Percentiles rank a stretch among this genome's conserved stretches.
phyloP scores from a whole-genome alignment of 2,888 invertebrate genomes.

The Phortica okadai region DNA sequence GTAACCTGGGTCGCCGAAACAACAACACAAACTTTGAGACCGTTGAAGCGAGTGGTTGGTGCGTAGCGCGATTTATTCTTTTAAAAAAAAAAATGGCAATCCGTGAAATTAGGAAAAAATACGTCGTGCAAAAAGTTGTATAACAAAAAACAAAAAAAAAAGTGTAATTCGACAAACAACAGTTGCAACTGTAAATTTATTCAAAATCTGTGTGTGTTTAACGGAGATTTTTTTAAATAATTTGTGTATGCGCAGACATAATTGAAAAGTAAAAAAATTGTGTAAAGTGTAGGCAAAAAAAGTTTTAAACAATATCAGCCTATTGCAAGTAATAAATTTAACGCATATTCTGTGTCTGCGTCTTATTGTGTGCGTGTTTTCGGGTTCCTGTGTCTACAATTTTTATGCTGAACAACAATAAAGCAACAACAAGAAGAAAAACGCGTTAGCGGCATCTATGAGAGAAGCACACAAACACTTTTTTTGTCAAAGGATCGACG shows the following conservation, averaged over 20 bases:
- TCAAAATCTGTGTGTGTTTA: background rate
- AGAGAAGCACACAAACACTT: slow-evolving; percentile 15
- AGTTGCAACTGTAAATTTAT: background rate
- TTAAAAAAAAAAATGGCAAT: too few relatives aligned
- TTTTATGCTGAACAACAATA: slow-evolving; percentile 51
- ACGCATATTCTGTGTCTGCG: slow-evolving; percentile 48
- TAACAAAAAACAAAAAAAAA: background rate
- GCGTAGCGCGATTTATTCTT: too few relatives aligned
- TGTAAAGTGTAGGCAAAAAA: background rate
- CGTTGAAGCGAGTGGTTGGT: background rate
- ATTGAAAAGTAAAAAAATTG: background rate
- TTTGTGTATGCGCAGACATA: background rate
- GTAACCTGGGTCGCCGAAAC: too few relatives aligned
- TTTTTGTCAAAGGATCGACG: slow-evolving; percentile 11
- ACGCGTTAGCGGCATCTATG: slow-evolving; percentile 7
- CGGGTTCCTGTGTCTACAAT: slow-evolving; percentile 52
- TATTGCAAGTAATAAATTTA: slow-evolving; percentile 27
- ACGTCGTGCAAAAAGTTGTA: too few relatives aligned
- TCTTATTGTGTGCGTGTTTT: slow-evolving; percentile 36
- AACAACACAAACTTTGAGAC: background rate
- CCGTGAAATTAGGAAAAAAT: background rate
- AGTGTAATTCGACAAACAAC: background rate
- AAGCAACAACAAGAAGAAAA: slow-evolving; percentile 48
- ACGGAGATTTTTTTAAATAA: background rate
- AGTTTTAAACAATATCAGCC: background rate